Conservation (phyloP, 1,140 invertebrate species). For the Trachymyrmex cornetzi region DNA sequence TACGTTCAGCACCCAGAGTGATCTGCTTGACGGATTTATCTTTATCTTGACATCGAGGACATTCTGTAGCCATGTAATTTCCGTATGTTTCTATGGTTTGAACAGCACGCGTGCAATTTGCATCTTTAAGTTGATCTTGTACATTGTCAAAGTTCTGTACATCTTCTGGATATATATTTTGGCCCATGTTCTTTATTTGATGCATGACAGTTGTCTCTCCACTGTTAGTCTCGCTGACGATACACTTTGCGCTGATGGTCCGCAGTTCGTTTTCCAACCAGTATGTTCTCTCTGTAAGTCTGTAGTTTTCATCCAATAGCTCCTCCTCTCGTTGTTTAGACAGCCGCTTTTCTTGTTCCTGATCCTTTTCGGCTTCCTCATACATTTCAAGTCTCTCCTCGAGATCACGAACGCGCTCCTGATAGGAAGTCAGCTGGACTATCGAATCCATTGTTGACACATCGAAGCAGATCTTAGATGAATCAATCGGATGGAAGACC, state of each 20-base stretch:
- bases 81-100: not conserved
- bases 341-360: constrained; percentile 65
- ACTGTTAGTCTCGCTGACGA: not conserved
- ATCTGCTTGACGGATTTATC: not conserved
- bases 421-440: constrained; percentile 65
- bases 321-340: constrained; percentile 80
- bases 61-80: not conserved
- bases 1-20: not conserved
- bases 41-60: not conserved
- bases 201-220: not conserved
- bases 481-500: constrained; percentile 61
- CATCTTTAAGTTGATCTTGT: not conserved
- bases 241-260: constrained; percentile 30
- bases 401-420: constrained; percentile 79
- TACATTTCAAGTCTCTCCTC: constrained; percentile 74
- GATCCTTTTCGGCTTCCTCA: constrained; percentile 72
- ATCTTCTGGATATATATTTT: not conserved
- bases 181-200: constrained; percentile 3
- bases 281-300: constrained; percentile 76
- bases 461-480: constrained; percentile 64
- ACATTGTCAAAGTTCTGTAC: not conserved
- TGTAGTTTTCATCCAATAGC: constrained; percentile 80
- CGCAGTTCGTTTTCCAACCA: constrained; percentile 78
- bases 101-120: constrained; percentile 25
- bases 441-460: constrained; percentile 50